Conservation (phyloP, 2,113 vertebrate genomes). For the Bothrops jararaca region DNA sequence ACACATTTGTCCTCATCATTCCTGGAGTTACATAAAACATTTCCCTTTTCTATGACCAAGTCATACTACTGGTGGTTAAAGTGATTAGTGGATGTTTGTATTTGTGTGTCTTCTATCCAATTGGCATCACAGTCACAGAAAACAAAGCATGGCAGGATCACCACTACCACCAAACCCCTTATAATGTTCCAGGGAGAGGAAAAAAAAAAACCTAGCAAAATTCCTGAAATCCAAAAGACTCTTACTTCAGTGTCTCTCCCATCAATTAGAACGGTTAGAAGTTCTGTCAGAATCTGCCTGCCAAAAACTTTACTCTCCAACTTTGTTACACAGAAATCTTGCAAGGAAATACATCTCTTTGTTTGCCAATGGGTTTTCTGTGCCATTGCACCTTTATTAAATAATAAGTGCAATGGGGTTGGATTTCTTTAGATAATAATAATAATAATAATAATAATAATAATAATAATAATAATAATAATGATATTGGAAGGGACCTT, state of each 20-base stretch:
- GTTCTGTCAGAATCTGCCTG: not conserved
- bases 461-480: no score
- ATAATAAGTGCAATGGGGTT: not conserved
- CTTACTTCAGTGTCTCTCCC: not conserved
- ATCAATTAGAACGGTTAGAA: not conserved
- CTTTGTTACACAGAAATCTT: not conserved
- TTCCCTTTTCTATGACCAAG: not conserved
- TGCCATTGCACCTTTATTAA: not conserved
- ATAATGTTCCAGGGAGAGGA: not conserved
- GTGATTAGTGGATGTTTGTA: not conserved
- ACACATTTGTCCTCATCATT: not conserved
- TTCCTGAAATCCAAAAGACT: not conserved
- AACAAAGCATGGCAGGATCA: not conserved
- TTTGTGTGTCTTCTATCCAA: not conserved
- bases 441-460: no score
- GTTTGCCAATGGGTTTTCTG: not conserved
- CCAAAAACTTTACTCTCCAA: not conserved
- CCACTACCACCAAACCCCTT: not conserved
- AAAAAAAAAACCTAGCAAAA: not conserved
- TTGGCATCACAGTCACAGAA: not conserved
- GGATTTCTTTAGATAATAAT: no score
- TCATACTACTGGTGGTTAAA: not conserved
- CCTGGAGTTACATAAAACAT: not conserved
- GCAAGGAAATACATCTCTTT: not conserved
- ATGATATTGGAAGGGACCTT: no score